Conservation (phyloP, 2,113 vertebrate genomes). For the Bufo bufo region DNA sequence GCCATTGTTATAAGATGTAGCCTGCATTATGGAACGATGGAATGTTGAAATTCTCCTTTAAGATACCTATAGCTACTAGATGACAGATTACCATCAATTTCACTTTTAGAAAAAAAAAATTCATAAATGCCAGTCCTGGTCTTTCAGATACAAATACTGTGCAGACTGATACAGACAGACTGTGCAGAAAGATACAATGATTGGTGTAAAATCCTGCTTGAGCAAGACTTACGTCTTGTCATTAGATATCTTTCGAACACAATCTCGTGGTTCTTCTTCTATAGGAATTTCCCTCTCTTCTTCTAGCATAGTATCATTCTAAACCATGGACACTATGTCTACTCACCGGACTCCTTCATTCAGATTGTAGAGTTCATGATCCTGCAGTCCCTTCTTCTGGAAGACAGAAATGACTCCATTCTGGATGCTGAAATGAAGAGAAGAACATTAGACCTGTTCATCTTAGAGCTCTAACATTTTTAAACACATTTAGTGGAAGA, state of each 20-base stretch:
- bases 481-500: not conserved
- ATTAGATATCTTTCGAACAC: not conserved
- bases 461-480: too few relatives aligned
- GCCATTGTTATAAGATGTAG: too few relatives aligned
- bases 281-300: too few relatives aligned
- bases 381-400: conserved; percentile 90
- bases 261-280: not conserved
- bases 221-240: not conserved
- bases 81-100: not conserved
- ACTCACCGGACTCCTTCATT: conserved; percentile 98
- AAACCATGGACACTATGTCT: not conserved
- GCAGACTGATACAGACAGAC: too few relatives aligned
- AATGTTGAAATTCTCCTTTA: not conserved
- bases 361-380: conserved; percentile 91
- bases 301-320: not conserved
- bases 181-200: not conserved
- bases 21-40: too few relatives aligned
- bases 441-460: not conserved
- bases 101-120: not conserved
- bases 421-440: conserved; percentile 83
- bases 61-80: not conserved
- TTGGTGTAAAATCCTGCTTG: not conserved
- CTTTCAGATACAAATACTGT: not conserved
- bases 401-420: conserved; percentile 93
- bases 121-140: too few relatives aligned